A percentile compares a stretch with the other conserved stretches of the same genome.
Evolutionary conservation across 2,797 vertebrate species (phyloP).

Genomic region (Sebastes reedi): DNA sequence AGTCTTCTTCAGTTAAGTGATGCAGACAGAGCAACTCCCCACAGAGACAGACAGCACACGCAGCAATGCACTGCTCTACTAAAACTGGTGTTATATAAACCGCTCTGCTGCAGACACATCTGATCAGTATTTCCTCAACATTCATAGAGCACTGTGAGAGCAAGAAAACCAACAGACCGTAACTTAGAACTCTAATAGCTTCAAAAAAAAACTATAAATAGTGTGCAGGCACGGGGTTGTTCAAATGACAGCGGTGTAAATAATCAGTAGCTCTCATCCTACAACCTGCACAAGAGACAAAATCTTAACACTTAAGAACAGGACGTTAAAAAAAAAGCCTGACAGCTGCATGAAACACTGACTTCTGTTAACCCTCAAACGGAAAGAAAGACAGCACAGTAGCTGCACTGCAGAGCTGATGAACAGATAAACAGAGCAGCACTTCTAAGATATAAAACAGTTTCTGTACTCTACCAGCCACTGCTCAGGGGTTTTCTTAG

Average conservation of each 20-base stretch:
- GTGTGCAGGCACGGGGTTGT: not conserved
- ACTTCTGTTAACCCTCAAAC: not conserved
- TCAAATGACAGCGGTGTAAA: not conserved
- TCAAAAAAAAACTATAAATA: not conserved
- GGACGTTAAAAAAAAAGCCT: not conserved
- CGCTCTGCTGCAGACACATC: constrained; percentile 27
- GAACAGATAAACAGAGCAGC: constrained; percentile 25
- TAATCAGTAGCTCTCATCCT: not conserved
- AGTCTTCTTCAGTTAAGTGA: not conserved
- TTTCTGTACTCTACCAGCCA: not conserved
- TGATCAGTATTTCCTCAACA: constrained; percentile 18
- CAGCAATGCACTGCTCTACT: not conserved
- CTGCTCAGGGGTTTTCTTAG: not conserved
- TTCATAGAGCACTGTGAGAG: not conserved
- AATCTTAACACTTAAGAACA: not conserved
- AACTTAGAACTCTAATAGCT: not conserved
- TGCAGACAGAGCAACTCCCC: constrained; percentile 34
- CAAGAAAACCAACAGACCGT: not conserved
- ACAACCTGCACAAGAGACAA: not conserved
- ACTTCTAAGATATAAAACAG: constrained; percentile 16
- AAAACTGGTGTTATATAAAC: constrained; percentile 43
- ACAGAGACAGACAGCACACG: constrained; percentile 13
- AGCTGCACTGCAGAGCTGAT: constrained; percentile 23
- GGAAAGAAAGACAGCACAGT: not conserved
- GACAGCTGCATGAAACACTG: not conserved